These are phyloP conservation scores for Cynopterus brachyotis DNA, from an alignment of 2,113 vertebrate genomes.

Conservation along the genomic window DNA sequence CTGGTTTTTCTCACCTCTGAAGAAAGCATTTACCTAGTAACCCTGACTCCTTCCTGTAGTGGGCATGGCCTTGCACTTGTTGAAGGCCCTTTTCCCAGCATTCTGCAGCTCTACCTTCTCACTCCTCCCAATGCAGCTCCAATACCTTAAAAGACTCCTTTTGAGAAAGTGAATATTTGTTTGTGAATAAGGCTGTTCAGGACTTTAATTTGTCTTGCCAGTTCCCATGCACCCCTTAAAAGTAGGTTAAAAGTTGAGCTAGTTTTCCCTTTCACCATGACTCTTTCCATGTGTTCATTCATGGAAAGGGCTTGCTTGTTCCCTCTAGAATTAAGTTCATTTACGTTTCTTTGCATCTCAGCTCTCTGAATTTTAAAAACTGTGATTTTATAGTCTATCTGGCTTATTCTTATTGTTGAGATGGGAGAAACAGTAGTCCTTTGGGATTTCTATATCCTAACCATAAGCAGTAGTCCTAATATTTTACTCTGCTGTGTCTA, in stretches of 20 bases:
- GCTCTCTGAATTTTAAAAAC: not conserved
- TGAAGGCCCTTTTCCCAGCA: not conserved
- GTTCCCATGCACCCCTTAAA: not conserved
- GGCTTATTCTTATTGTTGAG: not conserved
- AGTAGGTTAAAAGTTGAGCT: not conserved
- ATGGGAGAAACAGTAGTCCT: not conserved
- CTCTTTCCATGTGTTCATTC: not conserved
- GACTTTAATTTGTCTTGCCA: not conserved
- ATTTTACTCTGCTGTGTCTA: not conserved
- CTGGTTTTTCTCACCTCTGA: not conserved
- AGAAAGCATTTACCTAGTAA: not conserved
- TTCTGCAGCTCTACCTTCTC: not conserved
- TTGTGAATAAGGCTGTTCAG: not conserved
- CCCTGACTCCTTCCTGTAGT: not conserved
- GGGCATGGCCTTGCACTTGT: not conserved
- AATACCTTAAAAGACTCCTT: not conserved
- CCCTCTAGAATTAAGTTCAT: not conserved
- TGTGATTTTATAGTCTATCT: not conserved
- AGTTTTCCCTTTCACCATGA: not conserved
- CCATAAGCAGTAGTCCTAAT: not conserved
- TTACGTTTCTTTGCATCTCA: conserved; percentile 4
- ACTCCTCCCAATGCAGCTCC: not conserved
- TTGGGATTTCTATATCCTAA: not conserved
- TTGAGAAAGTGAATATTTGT: conserved; percentile 4
- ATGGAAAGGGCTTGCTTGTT: not conserved